Base-by-base conservation (phyloP, 2,888 invertebrate species). In the Shargacucullia verbasci region DNA sequence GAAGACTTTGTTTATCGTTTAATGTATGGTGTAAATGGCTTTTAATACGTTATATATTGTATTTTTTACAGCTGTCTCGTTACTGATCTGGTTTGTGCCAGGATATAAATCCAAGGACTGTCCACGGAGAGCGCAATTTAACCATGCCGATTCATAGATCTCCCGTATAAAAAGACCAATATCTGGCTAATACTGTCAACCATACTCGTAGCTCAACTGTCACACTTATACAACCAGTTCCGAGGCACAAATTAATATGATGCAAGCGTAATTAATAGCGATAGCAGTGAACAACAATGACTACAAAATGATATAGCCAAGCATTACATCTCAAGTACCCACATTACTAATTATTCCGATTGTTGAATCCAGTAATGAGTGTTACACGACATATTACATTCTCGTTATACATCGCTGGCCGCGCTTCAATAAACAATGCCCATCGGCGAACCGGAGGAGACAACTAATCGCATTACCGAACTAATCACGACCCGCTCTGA, bases 401-500 rank as follows among this genome's bases (percentile, higher is more conserved):
- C 54, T 67, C 50, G 38, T 34, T 34, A 13, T 76, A 60, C 73
- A 61, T 59, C 61, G 73, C 54, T 53, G 67, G 59, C 49, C 57
- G 71, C 70, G 77, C 71, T 59, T 61, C 68, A 56, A 53, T 65
- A 76, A 62, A 85, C 85, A 85, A 84, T 83, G 74, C 77, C 69
- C 67, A 69, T 71, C 76, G 70, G 73, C 67, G 70, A 66, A 64
- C 70, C 70, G 72, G 77, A 81, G 76, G 75, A 79, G 75, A 71
- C 58, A 68, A 63, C 73, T 95, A 95, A 95, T 95, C 94, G 93
- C 92, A 95, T 95, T 95, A 95, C 87, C 94, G 92, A 94, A 94
- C 95, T 95, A 95, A 95, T 95, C 95, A 94, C 94, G 90, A 89
- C 91, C 91, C 92, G 94, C 94, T 94, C 92, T 94, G 94, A 90